These are phyloP conservation scores for Takifugu flavidus DNA, from an alignment of 2,113 vertebrate species.

Conservation along the genomic window DNA sequence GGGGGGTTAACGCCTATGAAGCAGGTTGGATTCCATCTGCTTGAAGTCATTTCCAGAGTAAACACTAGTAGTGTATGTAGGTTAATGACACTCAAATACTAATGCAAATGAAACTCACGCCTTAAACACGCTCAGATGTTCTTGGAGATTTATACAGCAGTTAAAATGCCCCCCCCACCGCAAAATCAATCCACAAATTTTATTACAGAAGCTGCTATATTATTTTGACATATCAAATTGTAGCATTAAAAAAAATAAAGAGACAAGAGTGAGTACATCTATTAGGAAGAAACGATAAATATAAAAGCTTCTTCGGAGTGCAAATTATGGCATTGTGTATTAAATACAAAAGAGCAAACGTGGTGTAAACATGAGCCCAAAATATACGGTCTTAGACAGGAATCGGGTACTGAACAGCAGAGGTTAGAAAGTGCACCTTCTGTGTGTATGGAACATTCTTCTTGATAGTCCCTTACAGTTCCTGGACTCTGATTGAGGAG, in stretches of 20 bases:
- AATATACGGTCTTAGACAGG: background rate
- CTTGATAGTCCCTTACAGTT: too few relatives aligned
- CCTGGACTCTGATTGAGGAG: too few relatives aligned
- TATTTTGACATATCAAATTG: constrained; percentile 4
- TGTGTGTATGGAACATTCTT: too few relatives aligned
- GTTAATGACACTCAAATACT: too few relatives aligned
- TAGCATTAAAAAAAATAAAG: constrained; percentile 3
- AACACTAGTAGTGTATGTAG: too few relatives aligned
- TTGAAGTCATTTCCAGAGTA: background rate
- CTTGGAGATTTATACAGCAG: too few relatives aligned
- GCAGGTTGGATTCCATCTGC: background rate
- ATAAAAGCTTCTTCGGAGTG: constrained; percentile 29
- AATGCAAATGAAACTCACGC: background rate
- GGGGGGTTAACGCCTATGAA: background rate
- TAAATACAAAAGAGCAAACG: background rate
- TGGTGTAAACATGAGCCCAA: background rate
- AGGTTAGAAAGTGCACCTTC: background rate
- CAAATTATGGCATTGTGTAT: constrained; percentile 23
- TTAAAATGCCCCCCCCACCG: too few relatives aligned
- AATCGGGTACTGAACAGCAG: background rate
- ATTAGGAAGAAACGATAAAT: constrained; percentile 14
- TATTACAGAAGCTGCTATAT: constrained; percentile 9
- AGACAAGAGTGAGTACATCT: constrained; percentile 6
- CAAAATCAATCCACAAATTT: constrained; percentile 6
- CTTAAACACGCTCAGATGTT: too few relatives aligned